Conservation (phyloP, 2,113 vertebrate genomes). For the Thunnus maccoyii region DNA sequence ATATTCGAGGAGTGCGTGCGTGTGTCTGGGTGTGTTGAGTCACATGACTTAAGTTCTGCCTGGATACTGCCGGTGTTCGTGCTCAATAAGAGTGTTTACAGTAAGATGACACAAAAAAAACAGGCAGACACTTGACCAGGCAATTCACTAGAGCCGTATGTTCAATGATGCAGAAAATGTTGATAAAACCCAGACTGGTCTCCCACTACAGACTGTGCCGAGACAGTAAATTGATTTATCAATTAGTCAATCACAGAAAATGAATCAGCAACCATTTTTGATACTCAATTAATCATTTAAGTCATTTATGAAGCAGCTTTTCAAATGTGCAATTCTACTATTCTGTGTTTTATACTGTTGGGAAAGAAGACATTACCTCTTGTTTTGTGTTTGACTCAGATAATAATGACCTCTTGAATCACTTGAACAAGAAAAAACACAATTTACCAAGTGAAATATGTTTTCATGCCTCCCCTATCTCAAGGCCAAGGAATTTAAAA, state of each 20-base stretch:
- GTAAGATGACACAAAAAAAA: conserved; percentile 31
- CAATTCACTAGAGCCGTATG: conserved; percentile 27
- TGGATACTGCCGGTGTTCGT: conserved; percentile 64
- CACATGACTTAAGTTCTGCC: conserved; percentile 74
- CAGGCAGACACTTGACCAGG: conserved; percentile 31
- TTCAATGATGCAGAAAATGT: conserved; percentile 33
- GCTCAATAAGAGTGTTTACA: conserved; percentile 44
- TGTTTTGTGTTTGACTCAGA: not conserved
- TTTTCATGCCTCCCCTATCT: not conserved
- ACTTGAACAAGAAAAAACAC: not conserved
- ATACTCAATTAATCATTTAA: not conserved
- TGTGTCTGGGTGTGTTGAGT: conserved; percentile 14
- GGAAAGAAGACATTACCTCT: not conserved
- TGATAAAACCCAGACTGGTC: not conserved
- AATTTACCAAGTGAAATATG: not conserved
- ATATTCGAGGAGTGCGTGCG: not conserved
- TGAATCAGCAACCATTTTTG: not conserved
- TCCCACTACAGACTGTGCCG: not conserved
- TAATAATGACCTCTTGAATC: not conserved
- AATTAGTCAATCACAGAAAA: not conserved
- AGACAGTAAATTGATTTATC: not conserved
- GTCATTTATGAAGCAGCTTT: not conserved
- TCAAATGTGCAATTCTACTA: not conserved
- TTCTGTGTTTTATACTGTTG: not conserved
- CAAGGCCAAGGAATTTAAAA: not conserved